phyloP scores from a whole-genome alignment of 2,888 invertebrate species.

The Stenodera caucasica region DNA sequence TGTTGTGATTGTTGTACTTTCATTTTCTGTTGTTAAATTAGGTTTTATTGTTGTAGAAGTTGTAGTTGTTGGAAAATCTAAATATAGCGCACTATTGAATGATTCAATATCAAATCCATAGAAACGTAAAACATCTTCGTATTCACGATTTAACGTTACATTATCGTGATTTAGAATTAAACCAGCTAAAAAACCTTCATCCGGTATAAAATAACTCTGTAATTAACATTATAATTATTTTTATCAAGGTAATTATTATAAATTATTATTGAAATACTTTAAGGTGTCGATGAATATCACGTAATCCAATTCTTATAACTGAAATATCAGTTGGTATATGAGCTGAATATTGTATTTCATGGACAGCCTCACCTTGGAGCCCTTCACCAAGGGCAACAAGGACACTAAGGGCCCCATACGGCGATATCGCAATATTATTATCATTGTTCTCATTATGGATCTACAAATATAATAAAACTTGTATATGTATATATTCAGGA shows the following conservation, averaged over 20 bases:
- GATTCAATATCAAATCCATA: conserved; percentile 77
- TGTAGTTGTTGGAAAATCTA: conserved; percentile 34
- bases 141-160: conserved; percentile 72
- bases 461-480: conserved; percentile 46
- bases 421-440: conserved; percentile 83
- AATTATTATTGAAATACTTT: conserved; percentile 61
- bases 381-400: conserved; percentile 80
- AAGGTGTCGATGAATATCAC: conserved; percentile 80
- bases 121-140: conserved; percentile 72
- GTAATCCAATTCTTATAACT: conserved; percentile 73
- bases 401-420: conserved; percentile 79
- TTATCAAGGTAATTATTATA: neutral
- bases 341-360: conserved; percentile 71
- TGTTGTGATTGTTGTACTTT: conserved; percentile 11
- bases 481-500: neutral
- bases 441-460: conserved; percentile 73
- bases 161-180: conserved; percentile 78
- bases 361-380: conserved; percentile 70
- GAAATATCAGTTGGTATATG: conserved; percentile 74
- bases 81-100: conserved; percentile 51
- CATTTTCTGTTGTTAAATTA: conserved; percentile 18
- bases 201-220: conserved; percentile 80
- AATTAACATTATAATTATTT: conserved; percentile 64
- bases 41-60: conserved; percentile 10
- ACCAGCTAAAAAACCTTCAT: conserved; percentile 81